Percentiles rank a stretch among this genome's conserved stretches.
Conservation (phyloP, 2,113 vertebrate species). For the Sclerurus mexicanus region DNA sequence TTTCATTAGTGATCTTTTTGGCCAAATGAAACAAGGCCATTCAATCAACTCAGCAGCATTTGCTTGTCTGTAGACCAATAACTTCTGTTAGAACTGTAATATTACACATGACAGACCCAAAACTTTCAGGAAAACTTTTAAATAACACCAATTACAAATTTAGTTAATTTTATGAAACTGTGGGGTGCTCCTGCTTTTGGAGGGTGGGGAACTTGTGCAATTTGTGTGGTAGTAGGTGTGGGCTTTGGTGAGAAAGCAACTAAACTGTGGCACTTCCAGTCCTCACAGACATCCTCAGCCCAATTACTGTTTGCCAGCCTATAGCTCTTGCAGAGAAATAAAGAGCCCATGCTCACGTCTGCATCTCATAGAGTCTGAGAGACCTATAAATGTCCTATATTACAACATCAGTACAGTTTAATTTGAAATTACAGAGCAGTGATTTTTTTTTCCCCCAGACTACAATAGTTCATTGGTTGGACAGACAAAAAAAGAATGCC, state of each 20-base stretch:
- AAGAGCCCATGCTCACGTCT: not conserved
- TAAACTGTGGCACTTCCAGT: not conserved
- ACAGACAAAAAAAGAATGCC: slow-evolving; percentile 5
- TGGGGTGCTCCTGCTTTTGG: not conserved
- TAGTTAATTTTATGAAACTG: not conserved
- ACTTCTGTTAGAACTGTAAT: not conserved
- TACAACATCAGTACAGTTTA: not conserved
- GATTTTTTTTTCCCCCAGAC: not conserved
- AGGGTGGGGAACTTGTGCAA: not conserved
- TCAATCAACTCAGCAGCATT: not conserved
- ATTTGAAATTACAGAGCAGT: not conserved
- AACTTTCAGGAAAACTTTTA: not conserved
- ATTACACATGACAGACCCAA: not conserved
- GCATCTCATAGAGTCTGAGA: not conserved
- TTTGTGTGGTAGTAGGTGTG: not conserved
- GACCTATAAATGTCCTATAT: not conserved
- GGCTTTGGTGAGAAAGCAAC: not conserved
- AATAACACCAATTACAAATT: not conserved
- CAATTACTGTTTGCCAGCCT: not conserved
- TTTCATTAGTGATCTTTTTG: not conserved
- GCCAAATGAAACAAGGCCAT: not conserved
- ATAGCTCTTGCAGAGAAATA: not conserved
- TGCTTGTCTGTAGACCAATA: not conserved
- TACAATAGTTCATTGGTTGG: not conserved
- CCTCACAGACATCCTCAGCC: not conserved